Conservation (phyloP, 2,797 vertebrate genomes). For the Gallinago nigripennis region DNA sequence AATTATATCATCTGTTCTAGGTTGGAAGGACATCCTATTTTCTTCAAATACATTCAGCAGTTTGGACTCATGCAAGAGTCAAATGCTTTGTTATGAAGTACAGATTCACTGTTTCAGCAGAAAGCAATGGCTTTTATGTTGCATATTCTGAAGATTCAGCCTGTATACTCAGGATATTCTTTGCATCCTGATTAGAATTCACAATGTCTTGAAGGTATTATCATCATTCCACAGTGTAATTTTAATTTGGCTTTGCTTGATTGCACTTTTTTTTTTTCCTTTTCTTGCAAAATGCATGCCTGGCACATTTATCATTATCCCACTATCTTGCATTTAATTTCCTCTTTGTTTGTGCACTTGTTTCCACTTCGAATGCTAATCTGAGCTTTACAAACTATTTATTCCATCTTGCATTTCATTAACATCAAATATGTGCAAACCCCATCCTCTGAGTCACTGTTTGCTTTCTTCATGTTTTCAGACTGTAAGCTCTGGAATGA, state of each 20-base stretch:
- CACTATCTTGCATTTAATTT: conserved; percentile 21
- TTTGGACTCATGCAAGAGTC: not conserved
- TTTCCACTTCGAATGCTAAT: conserved; percentile 28
- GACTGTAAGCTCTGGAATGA: not conserved
- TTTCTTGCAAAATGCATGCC: not conserved
- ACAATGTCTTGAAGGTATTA: not conserved
- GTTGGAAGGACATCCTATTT: not conserved
- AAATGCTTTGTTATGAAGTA: not conserved
- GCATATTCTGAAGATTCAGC: not conserved
- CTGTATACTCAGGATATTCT: not conserved
- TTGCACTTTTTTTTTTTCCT: not conserved
- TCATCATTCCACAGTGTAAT: not conserved
- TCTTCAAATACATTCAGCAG: not conserved
- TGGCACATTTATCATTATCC: not conserved
- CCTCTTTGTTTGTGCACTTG: not conserved
- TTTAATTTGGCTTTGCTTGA: conserved; percentile 8
- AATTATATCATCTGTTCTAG: not conserved
- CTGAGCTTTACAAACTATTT: not conserved
- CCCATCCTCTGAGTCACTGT: not conserved
- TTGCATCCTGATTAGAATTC: not conserved
- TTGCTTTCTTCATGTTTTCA: not conserved
- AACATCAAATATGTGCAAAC: not conserved
- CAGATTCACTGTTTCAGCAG: not conserved
- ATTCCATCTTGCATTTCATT: conserved; percentile 7
- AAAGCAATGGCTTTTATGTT: not conserved